Evolutionary conservation across 1,140 invertebrate genomes (phyloP), one percentile per base, ranked within the genome.

Genomic region (Drosophila paulistorum): DNA sequence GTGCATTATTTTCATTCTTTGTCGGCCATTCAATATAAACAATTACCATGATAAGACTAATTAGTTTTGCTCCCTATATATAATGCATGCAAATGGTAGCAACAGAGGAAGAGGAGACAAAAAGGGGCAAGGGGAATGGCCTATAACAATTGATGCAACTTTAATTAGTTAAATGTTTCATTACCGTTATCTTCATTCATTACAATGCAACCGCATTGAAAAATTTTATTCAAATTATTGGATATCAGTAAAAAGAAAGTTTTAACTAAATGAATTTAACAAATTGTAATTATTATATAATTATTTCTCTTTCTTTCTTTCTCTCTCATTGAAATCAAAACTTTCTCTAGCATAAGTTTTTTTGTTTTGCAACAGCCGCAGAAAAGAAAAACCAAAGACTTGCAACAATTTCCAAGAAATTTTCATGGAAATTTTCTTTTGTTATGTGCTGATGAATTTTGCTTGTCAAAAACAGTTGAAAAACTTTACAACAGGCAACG

Each of bases 381-480:
- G 14, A 9, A 9, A 48, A 48, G 45, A 17, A 17, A 48, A 17
- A 9, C 14, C 14, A 48, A 23, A 23, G 17, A 51, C 45, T 51
- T 51, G 57, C 33, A 35, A 59, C 42, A 26, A 37, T 59, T 10
- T 9, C 13, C 33, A 48, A 66, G 62, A 66, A 66, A 60, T 39
- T 51, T 59, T 59, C 54, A 30, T 58, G 45, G 17, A 77, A 66
- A 45, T 66, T 57, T 30, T 35, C 57, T 20, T 62, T 77, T 77
- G 71, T 69, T 58, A 48, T 20, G 41, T 14, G 45, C 17, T 30
- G 57, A 59, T 59, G 57, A 59, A 59, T 59, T 59, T 59, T 59
- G 26, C 60, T 76, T 75, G 66, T 76, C 74, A 76, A 59, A 54
- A 60, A 60, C 73, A 70, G 73, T 37, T 17, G 57, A 30, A 64